Percentiles rank a stretch among this genome's conserved stretches.
Evolutionary conservation across 2,797 vertebrate genomes (phyloP).

Genomic region (Tragopan temminckii): DNA sequence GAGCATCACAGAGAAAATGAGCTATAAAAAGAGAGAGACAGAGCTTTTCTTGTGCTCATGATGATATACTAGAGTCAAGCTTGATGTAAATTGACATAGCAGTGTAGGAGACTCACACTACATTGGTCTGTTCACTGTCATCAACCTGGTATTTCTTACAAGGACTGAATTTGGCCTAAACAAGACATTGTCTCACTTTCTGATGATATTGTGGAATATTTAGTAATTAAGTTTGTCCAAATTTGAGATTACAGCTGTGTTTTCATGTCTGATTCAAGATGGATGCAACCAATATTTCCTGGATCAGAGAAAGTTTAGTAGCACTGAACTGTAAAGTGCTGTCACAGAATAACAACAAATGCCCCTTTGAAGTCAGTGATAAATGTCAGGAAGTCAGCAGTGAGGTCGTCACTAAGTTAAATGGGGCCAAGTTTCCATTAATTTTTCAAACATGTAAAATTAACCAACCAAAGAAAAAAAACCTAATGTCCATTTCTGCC

Average conservation of each 20-base stretch:
- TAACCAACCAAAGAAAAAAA: rapidly evolving
- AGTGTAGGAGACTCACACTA: background rate
- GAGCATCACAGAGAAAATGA: background rate
- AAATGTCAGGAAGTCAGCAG: background rate
- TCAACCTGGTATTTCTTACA: background rate
- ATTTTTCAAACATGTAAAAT: background rate
- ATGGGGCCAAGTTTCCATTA: background rate
- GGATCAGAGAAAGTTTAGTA: background rate
- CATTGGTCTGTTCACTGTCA: background rate
- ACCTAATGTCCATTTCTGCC: rapidly evolving
- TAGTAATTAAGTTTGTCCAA: background rate
- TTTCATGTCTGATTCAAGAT: background rate
- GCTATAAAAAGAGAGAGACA: background rate
- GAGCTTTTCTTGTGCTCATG: background rate
- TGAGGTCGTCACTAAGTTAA: background rate
- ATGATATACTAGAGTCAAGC: background rate
- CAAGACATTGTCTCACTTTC: background rate
- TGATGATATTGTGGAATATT: background rate
- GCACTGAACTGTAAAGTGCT: background rate
- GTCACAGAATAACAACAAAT: background rate
- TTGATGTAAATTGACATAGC: background rate
- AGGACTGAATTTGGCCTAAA: background rate
- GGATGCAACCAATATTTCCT: background rate
- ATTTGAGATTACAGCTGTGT: background rate
- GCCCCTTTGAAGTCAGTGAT: background rate